These are phyloP conservation scores for Herpetotheres cachinnans DNA, from an alignment of 2,113 vertebrate genomes.

Conservation along the genomic window DNA sequence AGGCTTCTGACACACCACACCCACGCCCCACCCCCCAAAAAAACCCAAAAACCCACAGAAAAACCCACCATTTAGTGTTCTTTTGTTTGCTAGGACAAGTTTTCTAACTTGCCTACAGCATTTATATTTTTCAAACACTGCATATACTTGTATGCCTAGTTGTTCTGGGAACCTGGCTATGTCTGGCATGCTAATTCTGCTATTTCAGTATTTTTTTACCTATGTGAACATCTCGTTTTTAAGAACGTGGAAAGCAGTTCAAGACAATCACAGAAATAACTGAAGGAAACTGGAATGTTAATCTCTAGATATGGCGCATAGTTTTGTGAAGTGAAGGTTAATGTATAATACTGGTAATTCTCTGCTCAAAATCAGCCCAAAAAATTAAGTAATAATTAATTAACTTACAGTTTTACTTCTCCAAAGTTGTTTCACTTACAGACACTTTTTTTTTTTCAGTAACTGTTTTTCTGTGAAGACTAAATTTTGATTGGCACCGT, in stretches of 20 bases:
- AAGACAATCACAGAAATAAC: neutral
- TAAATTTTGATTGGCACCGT: neutral
- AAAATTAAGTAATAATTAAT: neutral
- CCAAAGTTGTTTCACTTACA: neutral
- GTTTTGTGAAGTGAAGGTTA: neutral
- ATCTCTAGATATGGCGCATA: neutral
- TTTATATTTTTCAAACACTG: neutral
- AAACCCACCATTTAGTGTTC: neutral
- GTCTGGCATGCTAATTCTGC: neutral
- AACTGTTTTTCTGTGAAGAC: neutral
- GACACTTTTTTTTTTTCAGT: neutral
- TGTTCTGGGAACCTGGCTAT: neutral
- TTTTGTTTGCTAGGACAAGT: neutral
- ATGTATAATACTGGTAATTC: neutral
- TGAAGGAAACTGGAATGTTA: neutral
- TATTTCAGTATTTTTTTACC: conserved; percentile 7
- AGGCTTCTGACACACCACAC: neutral
- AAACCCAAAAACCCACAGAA: neutral
- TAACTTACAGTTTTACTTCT: neutral
- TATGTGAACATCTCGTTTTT: neutral
- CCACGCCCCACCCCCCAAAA: neutral
- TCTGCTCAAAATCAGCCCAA: neutral
- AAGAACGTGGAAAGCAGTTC: neutral
- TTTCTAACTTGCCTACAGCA: neutral
- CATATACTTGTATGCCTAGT: neutral